Conservation (phyloP, 2,797 vertebrate species). For the Delichon dasypus region DNA sequence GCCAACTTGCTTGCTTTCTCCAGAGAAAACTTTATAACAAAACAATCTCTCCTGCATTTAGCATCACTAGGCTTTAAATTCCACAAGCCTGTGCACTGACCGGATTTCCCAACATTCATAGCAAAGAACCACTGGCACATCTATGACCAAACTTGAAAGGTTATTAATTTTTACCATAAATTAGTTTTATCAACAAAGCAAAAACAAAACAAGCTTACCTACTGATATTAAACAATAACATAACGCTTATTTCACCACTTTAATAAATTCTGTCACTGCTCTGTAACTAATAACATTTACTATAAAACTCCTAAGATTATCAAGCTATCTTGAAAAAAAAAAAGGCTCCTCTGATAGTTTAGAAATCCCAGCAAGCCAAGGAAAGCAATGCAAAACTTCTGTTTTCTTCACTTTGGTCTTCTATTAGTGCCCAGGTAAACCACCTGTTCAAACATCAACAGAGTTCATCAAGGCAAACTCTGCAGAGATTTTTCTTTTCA, state of each 20-base stretch:
- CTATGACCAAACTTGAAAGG: not conserved
- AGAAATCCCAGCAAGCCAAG: conserved; percentile 21
- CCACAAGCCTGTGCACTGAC: not conserved
- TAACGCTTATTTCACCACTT: not conserved
- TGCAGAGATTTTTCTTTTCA: not conserved
- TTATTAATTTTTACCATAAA: not conserved
- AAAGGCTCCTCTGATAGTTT: not conserved
- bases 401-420: not conserved
- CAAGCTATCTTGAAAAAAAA: not conserved
- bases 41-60: not conserved
- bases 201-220: not conserved
- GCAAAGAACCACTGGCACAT: not conserved
- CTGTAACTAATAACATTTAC: not conserved
- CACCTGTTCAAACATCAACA: not conserved
- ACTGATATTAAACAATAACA: not conserved
- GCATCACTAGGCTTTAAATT: not conserved
- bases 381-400: not conserved
- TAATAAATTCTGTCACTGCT: not conserved
- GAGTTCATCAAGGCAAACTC: not conserved
- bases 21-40: not conserved
- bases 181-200: not conserved
- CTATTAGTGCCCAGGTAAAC: not conserved
- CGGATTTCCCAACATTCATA: not conserved
- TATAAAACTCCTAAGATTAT: not conserved
- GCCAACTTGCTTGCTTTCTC: not conserved